A percentile compares a stretch with the other conserved stretches of the same genome.
phyloP scores from a whole-genome alignment of 2,888 invertebrate genomes.

The Cyclophora punctaria region DNA sequence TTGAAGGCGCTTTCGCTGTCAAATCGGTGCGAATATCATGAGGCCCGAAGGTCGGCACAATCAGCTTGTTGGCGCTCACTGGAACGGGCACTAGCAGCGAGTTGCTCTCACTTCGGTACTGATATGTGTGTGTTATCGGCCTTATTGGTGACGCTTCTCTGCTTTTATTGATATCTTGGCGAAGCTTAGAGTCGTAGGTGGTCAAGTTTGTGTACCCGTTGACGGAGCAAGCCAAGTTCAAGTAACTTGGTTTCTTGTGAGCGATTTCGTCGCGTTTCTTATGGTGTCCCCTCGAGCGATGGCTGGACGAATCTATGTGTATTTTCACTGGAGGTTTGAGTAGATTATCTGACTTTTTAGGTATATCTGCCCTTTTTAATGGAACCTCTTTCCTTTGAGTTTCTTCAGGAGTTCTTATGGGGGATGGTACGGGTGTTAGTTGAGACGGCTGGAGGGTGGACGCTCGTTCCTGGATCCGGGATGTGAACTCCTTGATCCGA shows the following conservation, averaged over 20 bases:
- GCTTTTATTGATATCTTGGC: conserved; percentile 83
- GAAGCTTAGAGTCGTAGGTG: conserved; percentile 87
- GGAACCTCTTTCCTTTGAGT: conserved; percentile 30
- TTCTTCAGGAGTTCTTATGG: conserved; percentile 45
- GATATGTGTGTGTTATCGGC: conserved; percentile 69
- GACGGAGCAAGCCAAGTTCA: conserved; percentile 91
- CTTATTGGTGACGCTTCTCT: conserved; percentile 83
- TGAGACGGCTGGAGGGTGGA: conserved; percentile 43
- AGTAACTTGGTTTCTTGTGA: conserved; percentile 88
- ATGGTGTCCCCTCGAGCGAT: conserved; percentile 52
- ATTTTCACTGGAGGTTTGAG: conserved; percentile 63
- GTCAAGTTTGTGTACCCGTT: conserved; percentile 92
- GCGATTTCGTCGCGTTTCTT: conserved; percentile 59
- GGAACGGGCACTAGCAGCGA: conserved; percentile 64
- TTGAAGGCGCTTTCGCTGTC: conserved; percentile 67
- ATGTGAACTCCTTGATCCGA: conserved; percentile 73
- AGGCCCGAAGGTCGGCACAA: conserved; percentile 71
- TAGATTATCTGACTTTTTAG: conserved; percentile 49
- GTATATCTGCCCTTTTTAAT: conserved; percentile 4
- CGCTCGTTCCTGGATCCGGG: conserved; percentile 74
- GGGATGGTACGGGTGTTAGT: conserved; percentile 43
- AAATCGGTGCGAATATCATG: conserved; percentile 66
- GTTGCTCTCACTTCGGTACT: conserved; percentile 61
- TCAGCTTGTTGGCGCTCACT: conserved; percentile 69
- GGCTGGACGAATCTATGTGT: conserved; percentile 50